A percentile compares a stretch with the other conserved stretches of the same genome.
Conservation (phyloP, 2,888 invertebrate species). For the Choristoneura rosaceana region DNA sequence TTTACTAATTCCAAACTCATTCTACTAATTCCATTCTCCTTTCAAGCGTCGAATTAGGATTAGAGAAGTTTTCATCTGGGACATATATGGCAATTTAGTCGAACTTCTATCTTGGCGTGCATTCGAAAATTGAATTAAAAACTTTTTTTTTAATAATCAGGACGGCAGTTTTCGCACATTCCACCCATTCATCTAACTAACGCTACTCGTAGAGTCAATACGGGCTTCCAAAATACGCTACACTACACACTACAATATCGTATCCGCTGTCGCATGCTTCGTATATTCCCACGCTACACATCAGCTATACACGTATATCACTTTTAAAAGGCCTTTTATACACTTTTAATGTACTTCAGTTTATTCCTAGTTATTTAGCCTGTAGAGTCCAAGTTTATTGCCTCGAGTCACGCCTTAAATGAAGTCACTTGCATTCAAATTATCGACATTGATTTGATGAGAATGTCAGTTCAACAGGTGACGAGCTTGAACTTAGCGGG, state of each 20-base stretch:
- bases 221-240: neutral
- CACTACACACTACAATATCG: neutral
- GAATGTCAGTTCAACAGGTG: conserved; percentile 2
- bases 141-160: no score
- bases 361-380: neutral
- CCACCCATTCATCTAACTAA: no score
- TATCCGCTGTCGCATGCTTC: neutral
- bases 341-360: neutral
- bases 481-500: conserved; percentile 2
- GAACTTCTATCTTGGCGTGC: no score
- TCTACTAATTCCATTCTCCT: no score
- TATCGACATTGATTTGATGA: conserved; percentile 8
- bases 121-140: no score
- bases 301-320: neutral
- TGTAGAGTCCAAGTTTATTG: neutral
- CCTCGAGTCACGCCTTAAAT: neutral
- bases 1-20: no score
- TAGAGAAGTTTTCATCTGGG: no score
- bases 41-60: no score
- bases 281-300: conserved; percentile 3
- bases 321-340: neutral
- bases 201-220: no score
- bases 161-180: no score
- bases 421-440: conserved; percentile 14
- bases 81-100: no score